These are phyloP conservation scores for Eurystomus gularis DNA, from an alignment of 2,113 vertebrate species.

Conservation along the genomic window DNA sequence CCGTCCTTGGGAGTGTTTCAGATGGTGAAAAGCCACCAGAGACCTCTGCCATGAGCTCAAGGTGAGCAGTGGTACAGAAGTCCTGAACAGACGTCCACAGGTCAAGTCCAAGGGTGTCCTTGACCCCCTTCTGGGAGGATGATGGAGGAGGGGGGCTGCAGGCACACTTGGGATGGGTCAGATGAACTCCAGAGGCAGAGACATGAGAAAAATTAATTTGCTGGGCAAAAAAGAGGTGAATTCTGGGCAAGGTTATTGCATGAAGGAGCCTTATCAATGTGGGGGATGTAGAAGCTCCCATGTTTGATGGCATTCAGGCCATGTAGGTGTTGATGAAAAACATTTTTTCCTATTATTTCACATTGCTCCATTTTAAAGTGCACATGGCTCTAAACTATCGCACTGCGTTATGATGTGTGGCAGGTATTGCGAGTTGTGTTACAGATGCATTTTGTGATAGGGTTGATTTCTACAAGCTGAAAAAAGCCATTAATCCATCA, in stretches of 20 bases:
- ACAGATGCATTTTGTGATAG: background rate
- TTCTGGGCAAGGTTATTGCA: background rate
- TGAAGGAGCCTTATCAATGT: accelerated
- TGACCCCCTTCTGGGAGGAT: accelerated
- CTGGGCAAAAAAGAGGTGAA: background rate
- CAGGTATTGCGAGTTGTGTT: background rate
- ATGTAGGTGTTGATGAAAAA: background rate
- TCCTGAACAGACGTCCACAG: background rate
- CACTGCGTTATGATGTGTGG: accelerated
- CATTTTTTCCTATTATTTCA: background rate
- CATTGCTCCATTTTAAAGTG: background rate
- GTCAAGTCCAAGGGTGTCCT: too few species aligned
- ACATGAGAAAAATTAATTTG: too few species aligned
- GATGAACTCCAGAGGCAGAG: background rate
- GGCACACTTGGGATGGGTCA: background rate
- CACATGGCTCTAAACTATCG: accelerated
- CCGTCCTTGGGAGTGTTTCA: too few species aligned
- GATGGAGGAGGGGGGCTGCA: background rate
- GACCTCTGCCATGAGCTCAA: background rate
- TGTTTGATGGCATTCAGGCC: background rate
- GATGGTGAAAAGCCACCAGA: background rate
- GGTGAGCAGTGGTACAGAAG: background rate
- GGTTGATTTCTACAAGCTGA: background rate
- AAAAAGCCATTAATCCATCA: background rate
- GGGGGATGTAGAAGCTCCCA: accelerated